Percentiles rank a stretch among this genome's conserved stretches.
phyloP scores from a whole-genome alignment of 1,140 invertebrate species.

The Laodelphax striatellus region DNA sequence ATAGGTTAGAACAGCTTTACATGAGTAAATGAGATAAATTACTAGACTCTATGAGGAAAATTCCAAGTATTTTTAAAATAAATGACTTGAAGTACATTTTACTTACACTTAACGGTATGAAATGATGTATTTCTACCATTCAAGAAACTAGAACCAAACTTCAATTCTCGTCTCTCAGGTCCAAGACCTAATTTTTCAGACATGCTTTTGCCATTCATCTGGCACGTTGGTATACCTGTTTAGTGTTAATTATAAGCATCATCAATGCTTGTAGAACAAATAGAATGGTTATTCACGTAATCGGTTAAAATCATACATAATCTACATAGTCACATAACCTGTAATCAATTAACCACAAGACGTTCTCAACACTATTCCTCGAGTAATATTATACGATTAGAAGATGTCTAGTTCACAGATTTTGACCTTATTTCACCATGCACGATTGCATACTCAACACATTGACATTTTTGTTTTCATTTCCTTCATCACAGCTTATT shows the following conservation, averaged over 20 bases:
- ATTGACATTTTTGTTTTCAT: constrained; percentile 2
- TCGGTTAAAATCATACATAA: too few relatives aligned
- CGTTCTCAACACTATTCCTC: too few relatives aligned
- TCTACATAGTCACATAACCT: too few relatives aligned
- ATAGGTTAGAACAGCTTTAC: too few relatives aligned
- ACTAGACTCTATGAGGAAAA: too few relatives aligned
- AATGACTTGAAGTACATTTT: not conserved
- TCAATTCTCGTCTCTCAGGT: constrained; percentile 64
- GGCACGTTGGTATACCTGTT: constrained; percentile 13
- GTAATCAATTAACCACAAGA: too few relatives aligned
- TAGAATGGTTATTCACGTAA: too few relatives aligned
- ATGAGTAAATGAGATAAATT: too few relatives aligned
- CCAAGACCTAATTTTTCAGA: constrained; percentile 63
- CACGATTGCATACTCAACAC: not conserved
- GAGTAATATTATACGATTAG: not conserved
- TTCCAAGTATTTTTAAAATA: too few relatives aligned
- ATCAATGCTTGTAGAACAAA: not conserved
- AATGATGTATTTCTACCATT: constrained; percentile 58
- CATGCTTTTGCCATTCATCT: constrained; percentile 33
- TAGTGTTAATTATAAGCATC: constrained; percentile 4
- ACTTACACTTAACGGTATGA: constrained; percentile 81
- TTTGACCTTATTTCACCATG: constrained; percentile 1
- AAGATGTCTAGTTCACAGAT: not conserved
- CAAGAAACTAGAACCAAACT: constrained; percentile 69
- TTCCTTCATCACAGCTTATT: constrained; percentile 1